Conservation (phyloP, 2,888 invertebrate genomes). For the Silvanus unidentatus region DNA sequence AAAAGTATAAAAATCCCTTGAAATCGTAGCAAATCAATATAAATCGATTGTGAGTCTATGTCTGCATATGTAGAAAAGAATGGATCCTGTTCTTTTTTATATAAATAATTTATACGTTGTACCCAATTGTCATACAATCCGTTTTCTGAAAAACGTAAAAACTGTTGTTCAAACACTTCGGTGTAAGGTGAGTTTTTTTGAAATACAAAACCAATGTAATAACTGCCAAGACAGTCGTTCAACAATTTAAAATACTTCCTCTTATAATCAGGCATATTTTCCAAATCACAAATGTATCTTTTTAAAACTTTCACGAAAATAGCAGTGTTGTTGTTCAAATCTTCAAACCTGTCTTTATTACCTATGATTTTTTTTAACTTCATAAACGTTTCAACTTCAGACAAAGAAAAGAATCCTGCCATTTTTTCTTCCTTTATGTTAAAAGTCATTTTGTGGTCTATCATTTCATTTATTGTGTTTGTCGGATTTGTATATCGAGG, state of each 20-base stretch:
- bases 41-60: too few species aligned
- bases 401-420: too few species aligned
- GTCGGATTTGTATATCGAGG: constrained; percentile 19
- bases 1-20: too few species aligned
- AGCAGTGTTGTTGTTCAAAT: neutral
- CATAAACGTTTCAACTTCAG: too few species aligned
- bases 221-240: neutral
- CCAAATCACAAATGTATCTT: neutral
- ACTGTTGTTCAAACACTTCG: neutral
- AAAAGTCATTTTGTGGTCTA: constrained; percentile 15
- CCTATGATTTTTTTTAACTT: too few species aligned
- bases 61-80: too few species aligned
- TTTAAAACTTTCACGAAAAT: neutral
- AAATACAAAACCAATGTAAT: neutral
- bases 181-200: neutral
- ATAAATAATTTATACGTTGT: too few species aligned
- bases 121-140: neutral
- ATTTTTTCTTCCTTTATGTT: too few species aligned
- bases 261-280: neutral
- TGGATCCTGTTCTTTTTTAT: too few species aligned
- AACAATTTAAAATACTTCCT: neutral
- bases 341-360: too few species aligned
- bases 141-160: neutral
- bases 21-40: too few species aligned
- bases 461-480: constrained; percentile 23